Evolutionary conservation across 2,113 vertebrate genomes (phyloP).

Genomic region (Heterochromis multidens): DNA sequence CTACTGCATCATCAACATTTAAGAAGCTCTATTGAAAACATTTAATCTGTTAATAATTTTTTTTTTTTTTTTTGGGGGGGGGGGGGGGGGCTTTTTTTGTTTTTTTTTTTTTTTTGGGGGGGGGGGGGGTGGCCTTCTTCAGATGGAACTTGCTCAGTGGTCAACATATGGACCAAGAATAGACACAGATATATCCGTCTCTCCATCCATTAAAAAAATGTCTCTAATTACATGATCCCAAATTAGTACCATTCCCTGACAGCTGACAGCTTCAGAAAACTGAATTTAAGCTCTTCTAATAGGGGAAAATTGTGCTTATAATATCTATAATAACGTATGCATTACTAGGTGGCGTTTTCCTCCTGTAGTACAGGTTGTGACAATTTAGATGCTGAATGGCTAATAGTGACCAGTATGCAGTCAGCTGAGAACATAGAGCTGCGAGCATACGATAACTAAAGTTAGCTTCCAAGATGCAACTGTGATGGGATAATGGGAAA

Average conservation of each 20-base stretch:
- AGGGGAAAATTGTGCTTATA: background rate
- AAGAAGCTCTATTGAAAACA: background rate
- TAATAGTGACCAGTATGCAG: background rate
- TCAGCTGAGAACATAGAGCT: background rate
- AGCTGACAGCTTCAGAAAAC: background rate
- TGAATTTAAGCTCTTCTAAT: no score
- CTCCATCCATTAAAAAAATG: background rate
- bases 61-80: background rate
- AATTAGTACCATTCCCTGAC: background rate
- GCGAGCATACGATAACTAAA: constrained; percentile 35
- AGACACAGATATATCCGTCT: background rate
- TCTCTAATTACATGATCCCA: background rate
- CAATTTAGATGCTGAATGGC: background rate
- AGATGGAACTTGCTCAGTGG: background rate
- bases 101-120: no score
- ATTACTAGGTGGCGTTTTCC: background rate
- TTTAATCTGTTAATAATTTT: background rate
- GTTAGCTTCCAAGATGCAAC: constrained; percentile 6
- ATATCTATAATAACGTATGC: background rate
- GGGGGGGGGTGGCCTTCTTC: no score
- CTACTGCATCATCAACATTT: background rate
- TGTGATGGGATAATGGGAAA: background rate
- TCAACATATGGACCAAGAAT: background rate
- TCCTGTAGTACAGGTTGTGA: background rate
- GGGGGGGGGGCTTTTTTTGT: no score